Percentiles rank a stretch among this genome's conserved stretches.
These are phyloP conservation scores for Ochropleura leucogaster DNA, from an alignment of 2,888 invertebrate species.

Conservation along the genomic window DNA sequence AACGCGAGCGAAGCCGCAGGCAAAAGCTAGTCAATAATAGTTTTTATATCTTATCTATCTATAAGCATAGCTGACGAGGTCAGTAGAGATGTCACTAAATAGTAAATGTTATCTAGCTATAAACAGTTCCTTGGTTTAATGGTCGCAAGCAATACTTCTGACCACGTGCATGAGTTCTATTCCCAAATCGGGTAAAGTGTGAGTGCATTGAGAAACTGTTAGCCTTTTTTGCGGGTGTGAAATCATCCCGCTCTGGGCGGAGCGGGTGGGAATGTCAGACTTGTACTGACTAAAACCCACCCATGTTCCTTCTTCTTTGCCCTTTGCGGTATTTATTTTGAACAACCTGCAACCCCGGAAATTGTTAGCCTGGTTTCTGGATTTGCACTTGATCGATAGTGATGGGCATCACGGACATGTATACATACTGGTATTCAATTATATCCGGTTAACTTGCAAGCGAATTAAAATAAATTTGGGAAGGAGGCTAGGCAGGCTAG, in stretches of 20 bases:
- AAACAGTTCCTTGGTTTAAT: not conserved
- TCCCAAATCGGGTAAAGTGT: not conserved
- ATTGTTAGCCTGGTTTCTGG: not conserved
- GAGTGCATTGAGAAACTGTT: not conserved
- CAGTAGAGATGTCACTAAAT: not conserved
- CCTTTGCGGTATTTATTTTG: too few relatives aligned
- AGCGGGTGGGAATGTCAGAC: too few relatives aligned
- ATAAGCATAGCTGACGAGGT: conserved; percentile 1
- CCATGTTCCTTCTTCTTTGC: too few relatives aligned
- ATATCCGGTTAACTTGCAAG: too few relatives aligned
- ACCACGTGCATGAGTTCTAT: not conserved
- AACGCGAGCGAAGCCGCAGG: too few relatives aligned
- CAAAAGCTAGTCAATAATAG: too few relatives aligned
- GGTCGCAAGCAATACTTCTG: not conserved
- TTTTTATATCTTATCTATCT: not conserved
- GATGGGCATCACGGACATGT: too few relatives aligned
- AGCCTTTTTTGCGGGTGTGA: not conserved
- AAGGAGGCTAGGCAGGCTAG: too few relatives aligned
- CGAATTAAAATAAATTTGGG: too few relatives aligned
- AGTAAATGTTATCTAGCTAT: not conserved
- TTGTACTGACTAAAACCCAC: too few relatives aligned
- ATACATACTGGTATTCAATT: too few relatives aligned
- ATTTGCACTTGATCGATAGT: not conserved
- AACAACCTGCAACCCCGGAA: not conserved
- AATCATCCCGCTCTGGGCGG: too few relatives aligned